Evolutionary conservation across 2,888 invertebrate species (phyloP).

Genomic region (Apamea sordens): DNA sequence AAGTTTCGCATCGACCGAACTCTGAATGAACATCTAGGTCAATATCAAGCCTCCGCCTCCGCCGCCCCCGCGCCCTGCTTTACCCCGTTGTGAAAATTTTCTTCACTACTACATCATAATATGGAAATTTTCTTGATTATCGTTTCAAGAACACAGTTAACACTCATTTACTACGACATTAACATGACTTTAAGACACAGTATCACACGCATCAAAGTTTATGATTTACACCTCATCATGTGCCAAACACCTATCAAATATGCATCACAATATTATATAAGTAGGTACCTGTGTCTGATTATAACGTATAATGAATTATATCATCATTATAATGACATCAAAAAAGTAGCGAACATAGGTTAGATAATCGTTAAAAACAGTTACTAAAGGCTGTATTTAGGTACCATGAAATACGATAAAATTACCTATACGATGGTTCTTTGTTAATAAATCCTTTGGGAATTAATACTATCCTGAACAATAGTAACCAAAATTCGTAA

Average conservation of each 20-base stretch:
- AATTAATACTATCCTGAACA: neutral
- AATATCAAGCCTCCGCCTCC: constrained; percentile 88
- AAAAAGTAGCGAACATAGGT: neutral
- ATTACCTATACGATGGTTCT: neutral
- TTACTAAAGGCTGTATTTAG: no score
- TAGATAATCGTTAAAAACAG: neutral
- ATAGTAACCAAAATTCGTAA: neutral
- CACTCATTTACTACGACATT: constrained; percentile 23
- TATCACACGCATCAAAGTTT: neutral
- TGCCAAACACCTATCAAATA: constrained; percentile 2
- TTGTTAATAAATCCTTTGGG: neutral
- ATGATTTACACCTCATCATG: neutral
- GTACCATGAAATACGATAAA: neutral
- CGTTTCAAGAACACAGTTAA: constrained; percentile 44
- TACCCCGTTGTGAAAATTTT: constrained; percentile 79
- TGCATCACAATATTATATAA: neutral
- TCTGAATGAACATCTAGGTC: constrained; percentile 90
- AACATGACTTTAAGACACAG: neutral
- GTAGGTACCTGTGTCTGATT: neutral
- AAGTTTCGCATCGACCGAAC: constrained; percentile 90
- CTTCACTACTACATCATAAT: constrained; percentile 80
- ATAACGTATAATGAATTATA: neutral
- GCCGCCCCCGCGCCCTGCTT: constrained; percentile 75
- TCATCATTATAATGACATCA: neutral
- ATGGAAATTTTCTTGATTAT: constrained; percentile 78